A percentile compares a stretch with the other conserved stretches of the same genome.
phyloP scores from a whole-genome alignment of 2,888 invertebrate species.

The Cryptus viduatorius region DNA sequence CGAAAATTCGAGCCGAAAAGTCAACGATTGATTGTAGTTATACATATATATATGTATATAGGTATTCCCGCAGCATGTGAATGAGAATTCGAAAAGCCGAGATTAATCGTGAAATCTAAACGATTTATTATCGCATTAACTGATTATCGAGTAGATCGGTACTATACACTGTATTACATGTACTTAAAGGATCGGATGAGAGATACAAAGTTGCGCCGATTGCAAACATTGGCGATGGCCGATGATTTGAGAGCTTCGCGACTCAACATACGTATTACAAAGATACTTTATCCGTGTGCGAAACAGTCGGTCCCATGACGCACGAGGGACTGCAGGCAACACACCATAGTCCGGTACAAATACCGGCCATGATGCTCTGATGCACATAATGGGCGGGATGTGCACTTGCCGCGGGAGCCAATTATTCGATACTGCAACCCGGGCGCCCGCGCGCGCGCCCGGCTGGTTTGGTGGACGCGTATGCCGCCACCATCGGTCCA shows the following conservation, averaged over 20 bases:
- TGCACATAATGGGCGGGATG: constrained; percentile 84
- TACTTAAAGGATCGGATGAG: background rate
- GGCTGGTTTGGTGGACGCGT: constrained; percentile 62
- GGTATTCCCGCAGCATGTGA: background rate
- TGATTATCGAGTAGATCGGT: constrained; percentile 18
- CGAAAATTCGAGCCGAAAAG: constrained; percentile 8
- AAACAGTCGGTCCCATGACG: constrained; percentile 54
- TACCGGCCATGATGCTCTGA: constrained; percentile 81
- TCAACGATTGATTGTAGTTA: background rate
- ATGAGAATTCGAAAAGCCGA: background rate
- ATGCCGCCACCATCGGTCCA: constrained; percentile 73
- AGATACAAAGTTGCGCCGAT: constrained; percentile 10
- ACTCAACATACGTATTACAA: constrained; percentile 16
- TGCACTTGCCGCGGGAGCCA: constrained; percentile 85
- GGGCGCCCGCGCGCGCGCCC: constrained; percentile 60
- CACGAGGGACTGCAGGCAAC: constrained; percentile 64
- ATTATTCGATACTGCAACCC: constrained; percentile 82
- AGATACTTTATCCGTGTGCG: constrained; percentile 32
- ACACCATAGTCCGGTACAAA: constrained; percentile 64
- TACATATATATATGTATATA: no score
- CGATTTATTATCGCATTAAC: constrained; percentile 6
- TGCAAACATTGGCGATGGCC: constrained; percentile 31
- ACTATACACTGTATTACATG: background rate
- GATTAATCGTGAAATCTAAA: constrained; percentile 6
- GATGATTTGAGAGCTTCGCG: constrained; percentile 42